Evolutionary conservation across 1,140 invertebrate genomes (phyloP), one percentile per base, ranked within the genome.

Genomic region (Wasmannia auropunctata): DNA sequence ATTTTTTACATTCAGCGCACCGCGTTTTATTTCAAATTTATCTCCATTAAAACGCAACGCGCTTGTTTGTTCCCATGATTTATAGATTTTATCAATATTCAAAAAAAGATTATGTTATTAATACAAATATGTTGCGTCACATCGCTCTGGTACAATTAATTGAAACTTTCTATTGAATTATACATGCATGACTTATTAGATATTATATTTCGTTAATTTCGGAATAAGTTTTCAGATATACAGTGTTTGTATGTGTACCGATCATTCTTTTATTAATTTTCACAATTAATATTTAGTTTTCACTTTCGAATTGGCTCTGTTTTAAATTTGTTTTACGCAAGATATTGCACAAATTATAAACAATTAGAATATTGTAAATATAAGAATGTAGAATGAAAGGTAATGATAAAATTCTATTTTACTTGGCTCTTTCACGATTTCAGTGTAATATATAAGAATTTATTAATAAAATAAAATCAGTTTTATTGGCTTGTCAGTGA

Each of bases 11-110:
- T 56, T 56, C 54, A n/a, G n/a, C 19, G 19, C 34, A 72, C 16
- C 43, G 25, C n/a, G n/a, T 75, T 70, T 28, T 31, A 75, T 40
- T 40, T 6, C 22, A 40, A 25, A 58, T 75, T 75, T 56, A 75
- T 58, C 22, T 75, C 5, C 16, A 10, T 46, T 70, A 37, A 28
- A 46, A 11, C 4, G 1, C 22, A 19, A 28, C 37, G 22, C 16
- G 65, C 22, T n/a, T 22, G 31, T 65, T 67, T 67, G 5, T 67
- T 67, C 46, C 22, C 40, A 28, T 46, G 11, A 67, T 67, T 43
- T 67, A 46, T 46, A 46, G 14, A 46, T 10, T 67, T 43, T 46
- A 37, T 0, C 37, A 7, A 46, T 67, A 67, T 67, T 67, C 3
- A 0, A 31, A 43, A 43, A 70, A 67, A 25, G 22, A 67, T 67